Evolutionary conservation across 2,888 invertebrate species (phyloP), one percentile per base, ranked within the genome.

Genomic region (Saturnia japonica): DNA sequence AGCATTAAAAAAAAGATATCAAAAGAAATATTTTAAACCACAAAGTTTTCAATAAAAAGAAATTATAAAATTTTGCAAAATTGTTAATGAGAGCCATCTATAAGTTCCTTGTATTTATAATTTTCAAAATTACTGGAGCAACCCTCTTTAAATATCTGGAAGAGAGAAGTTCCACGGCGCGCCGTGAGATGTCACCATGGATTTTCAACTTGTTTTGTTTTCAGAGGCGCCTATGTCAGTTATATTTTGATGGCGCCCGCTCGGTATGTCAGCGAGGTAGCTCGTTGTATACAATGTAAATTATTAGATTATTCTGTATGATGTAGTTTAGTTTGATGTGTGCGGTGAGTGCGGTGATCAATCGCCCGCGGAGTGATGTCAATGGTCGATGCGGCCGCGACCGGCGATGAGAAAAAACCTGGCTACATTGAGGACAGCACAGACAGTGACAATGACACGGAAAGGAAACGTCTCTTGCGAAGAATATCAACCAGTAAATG

Each of bases 371-470:
- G 87, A 89, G 93, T 90, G 85, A 93, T 93, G 93, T 91, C 91
- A 88, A 84, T 88, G 80, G 89, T 84, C 75, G 88, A 82, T 74
- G 84, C 81, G 80, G 47, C 16, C 79, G 88, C 81, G 79, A 74
- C 82, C 79, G 78, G 76, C 66, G 82, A 88, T 77, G 87, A 85
- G 73, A 90, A 85, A 80, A 91, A 89, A 87, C 70, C 84, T 70
- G 83, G 85, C 71, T 88, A 83, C 78, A 86, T 85, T 75, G 94
- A 93, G 79, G 94, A 94, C 82, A 94, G 94, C 85, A 94, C 97
- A 47, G 97, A 97, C 86, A 97, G 97, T 91, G 97, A 97, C 88
- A 96, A 96, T 89, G 97, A 97, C 88, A 96, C 96, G 72, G 97
- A 97, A 87, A 96, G 96, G 82, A 97, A 96, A 77, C 95, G 96